Evolutionary conservation across 2,888 invertebrate genomes (phyloP).

Genomic region (Phania funesta): DNA sequence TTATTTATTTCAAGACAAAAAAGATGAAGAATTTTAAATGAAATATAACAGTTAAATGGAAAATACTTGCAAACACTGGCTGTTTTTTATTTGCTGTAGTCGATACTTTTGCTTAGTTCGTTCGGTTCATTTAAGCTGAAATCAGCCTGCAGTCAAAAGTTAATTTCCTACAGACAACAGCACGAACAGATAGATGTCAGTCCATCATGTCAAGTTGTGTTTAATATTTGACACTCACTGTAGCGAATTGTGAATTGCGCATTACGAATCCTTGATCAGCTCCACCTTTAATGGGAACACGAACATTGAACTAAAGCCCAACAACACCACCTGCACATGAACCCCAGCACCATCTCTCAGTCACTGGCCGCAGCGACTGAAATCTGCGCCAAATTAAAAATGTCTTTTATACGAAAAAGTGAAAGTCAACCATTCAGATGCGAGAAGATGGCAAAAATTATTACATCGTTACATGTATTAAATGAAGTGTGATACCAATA

Average conservation of each 20-base stretch:
- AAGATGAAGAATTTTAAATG: conserved; percentile 25
- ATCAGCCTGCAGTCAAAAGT: conserved; percentile 55
- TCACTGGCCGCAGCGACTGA: neutral
- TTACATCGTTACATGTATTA: conserved; percentile 1
- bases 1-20: conserved; percentile 41
- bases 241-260: conserved; percentile 34
- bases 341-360: neutral
- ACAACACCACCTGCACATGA: conserved; percentile 2
- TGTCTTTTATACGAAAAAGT: conserved; percentile 44
- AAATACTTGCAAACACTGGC: conserved; percentile 29
- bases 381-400: neutral
- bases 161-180: conserved; percentile 54
- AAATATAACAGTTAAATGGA: conserved; percentile 50
- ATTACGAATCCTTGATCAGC: conserved; percentile 51
- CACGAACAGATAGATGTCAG: conserved; percentile 40
- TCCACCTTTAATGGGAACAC: conserved; percentile 58
- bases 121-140: conserved; percentile 24
- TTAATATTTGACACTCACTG: conserved; percentile 61
- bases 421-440: conserved; percentile 36
- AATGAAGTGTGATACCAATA: conserved; percentile 32
- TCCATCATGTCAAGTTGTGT: conserved; percentile 56
- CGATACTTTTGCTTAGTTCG: neutral
- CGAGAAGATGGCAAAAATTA: conserved; percentile 22
- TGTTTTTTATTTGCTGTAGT: neutral
- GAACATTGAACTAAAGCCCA: conserved; percentile 56